phyloP scores from a whole-genome alignment of 30 jellyfish, hydroid and myxozoan species.

The Mastigias papua region DNA sequence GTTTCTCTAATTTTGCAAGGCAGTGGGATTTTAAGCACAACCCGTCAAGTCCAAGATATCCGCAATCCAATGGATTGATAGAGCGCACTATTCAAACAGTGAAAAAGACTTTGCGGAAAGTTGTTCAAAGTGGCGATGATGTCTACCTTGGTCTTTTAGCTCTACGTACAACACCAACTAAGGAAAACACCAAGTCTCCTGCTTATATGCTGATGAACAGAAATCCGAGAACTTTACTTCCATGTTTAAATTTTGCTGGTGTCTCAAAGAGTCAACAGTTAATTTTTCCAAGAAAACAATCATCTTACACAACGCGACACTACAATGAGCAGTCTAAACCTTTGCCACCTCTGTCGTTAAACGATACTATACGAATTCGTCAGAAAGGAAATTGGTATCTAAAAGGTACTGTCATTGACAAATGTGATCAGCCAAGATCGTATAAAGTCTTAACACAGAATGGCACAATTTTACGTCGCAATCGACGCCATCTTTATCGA shows the following conservation, averaged over 20 bases:
- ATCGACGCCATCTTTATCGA: not conserved
- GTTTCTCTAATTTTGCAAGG: conserved; percentile 3
- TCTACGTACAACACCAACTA: conserved; percentile 57
- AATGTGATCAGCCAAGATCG: conserved; percentile 17
- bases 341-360: conserved; percentile 27
- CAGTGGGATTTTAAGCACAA: conserved; percentile 56
- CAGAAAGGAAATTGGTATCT: conserved; percentile 6
- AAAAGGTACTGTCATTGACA: conserved; percentile 6
- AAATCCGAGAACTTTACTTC: conserved; percentile 51
- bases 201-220: conserved; percentile 40
- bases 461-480: conserved; percentile 1
- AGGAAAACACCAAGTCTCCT: conserved; percentile 25
- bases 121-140: conserved; percentile 52
- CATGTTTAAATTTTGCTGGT: not conserved
- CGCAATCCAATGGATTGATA: conserved; percentile 40
- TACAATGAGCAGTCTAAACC: not conserved
- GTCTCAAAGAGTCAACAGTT: not conserved
- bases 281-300: not conserved
- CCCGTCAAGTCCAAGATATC: conserved; percentile 49
- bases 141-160: conserved; percentile 37
- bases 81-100: conserved; percentile 69
- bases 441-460: not conserved
- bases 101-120: conserved; percentile 51
- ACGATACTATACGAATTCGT: conserved; percentile 9
- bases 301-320: conserved; percentile 3